Base-by-base conservation (phyloP, 2,113 vertebrate species). In the Recurvirostra avosetta region DNA sequence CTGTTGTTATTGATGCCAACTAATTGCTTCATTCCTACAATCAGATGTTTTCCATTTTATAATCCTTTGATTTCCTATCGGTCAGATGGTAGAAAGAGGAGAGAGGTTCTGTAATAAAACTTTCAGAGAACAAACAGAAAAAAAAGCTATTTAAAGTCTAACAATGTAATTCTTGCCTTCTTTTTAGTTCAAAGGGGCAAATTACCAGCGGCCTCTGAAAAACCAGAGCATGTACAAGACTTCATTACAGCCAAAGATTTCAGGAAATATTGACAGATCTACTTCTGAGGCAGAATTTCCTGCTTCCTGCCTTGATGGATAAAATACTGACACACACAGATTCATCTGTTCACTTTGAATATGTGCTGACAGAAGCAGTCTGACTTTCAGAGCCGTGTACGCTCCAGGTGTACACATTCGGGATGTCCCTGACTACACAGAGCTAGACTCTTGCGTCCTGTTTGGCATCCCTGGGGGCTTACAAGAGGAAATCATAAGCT, bases 221-320 rank as follows among this genome's bases (percentile, higher is more conserved):
- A 93, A 74, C 53, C 55, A 91, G 93, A 88, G 66, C 81, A 70
- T 47, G 71, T 70, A 76, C 36, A 85, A 95, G 92, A 74, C 93
- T 82, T 91, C 23, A 79, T 85, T 68, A 71, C 6, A 90, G 92
- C 88, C 72, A 95, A 75, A 10, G 45, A 55, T 96, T 89, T 94
- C 97, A 96, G 97, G 97, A 97, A 97, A 95, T 95, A 96, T 96
- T 96, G 92, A 85, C 92, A 87, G 88, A 91, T 95, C 86, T 94
- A 92, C 94, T 96, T 91, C 84, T 92, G 88, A 96, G 58, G 93
- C 94, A 97, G 96, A 97, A 95, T 92, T 97, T 97, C 97, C 97
- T 97, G 96, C 86, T 97, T 97, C 97, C 97, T 97, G 96, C 55
- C 91, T 77, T 59, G 75, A 43, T 95, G 92, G 91, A 80, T 95